These are phyloP conservation scores for Sussaba pulchella DNA, from an alignment of 2,888 invertebrate genomes.

Conservation along the genomic window DNA sequence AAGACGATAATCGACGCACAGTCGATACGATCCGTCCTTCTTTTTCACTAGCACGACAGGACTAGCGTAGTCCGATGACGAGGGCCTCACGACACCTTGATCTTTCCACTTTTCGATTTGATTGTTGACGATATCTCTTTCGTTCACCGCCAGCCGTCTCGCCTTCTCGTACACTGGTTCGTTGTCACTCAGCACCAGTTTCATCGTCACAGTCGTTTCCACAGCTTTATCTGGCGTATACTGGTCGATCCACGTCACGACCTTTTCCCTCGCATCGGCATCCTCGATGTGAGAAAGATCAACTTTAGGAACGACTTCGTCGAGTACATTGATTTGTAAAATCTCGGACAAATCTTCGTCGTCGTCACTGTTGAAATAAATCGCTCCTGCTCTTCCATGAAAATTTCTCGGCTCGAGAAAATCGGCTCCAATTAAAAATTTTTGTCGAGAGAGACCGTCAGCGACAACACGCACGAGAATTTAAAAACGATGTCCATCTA, in stretches of 20 bases:
- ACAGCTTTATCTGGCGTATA: constrained; percentile 69
- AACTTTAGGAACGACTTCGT: background rate
- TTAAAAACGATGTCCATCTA: constrained; percentile 22
- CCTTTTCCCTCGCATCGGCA: background rate
- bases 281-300: constrained; percentile 3
- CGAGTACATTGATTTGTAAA: background rate
- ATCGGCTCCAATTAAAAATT: constrained; percentile 31
- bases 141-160: constrained; percentile 70
- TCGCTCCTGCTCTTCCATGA: background rate
- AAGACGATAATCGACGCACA: constrained; percentile 70
- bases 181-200: constrained; percentile 74
- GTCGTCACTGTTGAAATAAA: background rate
- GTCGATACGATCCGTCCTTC: constrained; percentile 69
- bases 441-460: constrained; percentile 19
- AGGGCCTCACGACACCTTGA: constrained; percentile 74
- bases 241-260: constrained; percentile 49
- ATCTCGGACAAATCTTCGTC: background rate
- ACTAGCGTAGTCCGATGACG: constrained; percentile 77
- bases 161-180: constrained; percentile 71
- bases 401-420: constrained; percentile 17
- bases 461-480: constrained; percentile 20
- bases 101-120: constrained; percentile 69
- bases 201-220: constrained; percentile 70
- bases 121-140: constrained; percentile 72
- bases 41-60: constrained; percentile 74